A percentile compares a stretch with the other conserved stretches of the same genome.
Evolutionary conservation across 2,113 vertebrate species (phyloP).

Genomic region (Dipodomys stephensi): DNA sequence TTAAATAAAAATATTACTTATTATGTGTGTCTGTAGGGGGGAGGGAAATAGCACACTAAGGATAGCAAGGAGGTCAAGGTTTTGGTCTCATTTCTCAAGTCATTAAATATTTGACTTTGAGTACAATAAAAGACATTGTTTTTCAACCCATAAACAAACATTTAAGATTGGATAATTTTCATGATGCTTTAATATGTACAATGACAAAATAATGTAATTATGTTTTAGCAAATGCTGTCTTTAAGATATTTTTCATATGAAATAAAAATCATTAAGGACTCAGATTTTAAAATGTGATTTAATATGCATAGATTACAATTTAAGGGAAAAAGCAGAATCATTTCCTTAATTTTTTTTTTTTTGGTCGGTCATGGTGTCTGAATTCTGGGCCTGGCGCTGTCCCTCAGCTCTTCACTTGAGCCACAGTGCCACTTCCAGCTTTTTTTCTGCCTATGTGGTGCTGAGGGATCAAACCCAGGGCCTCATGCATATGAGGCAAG

Average conservation of each 20-base stretch:
- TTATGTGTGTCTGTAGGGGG: too few species aligned
- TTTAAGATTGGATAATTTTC: not conserved
- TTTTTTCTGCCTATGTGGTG: too few species aligned
- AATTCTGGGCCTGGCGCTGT: too few species aligned
- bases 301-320: not conserved
- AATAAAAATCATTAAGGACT: not conserved
- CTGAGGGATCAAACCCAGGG: too few species aligned
- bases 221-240: not conserved
- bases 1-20: conserved; percentile 6
- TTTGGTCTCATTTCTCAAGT: not conserved
- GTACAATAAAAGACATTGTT: not conserved
- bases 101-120: not conserved
- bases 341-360: too few species aligned
- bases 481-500: too few species aligned
- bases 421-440: too few species aligned
- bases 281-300: not conserved
- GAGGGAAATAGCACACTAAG: not conserved
- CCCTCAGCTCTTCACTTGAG: too few species aligned
- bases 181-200: not conserved
- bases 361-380: too few species aligned
- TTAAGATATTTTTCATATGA: conserved; percentile 4
- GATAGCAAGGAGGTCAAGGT: not conserved
- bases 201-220: not conserved
- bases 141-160: not conserved
- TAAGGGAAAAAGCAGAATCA: not conserved